Base-by-base conservation (phyloP, 2,888 invertebrate genomes). In the Pristionchus entomophagus region DNA sequence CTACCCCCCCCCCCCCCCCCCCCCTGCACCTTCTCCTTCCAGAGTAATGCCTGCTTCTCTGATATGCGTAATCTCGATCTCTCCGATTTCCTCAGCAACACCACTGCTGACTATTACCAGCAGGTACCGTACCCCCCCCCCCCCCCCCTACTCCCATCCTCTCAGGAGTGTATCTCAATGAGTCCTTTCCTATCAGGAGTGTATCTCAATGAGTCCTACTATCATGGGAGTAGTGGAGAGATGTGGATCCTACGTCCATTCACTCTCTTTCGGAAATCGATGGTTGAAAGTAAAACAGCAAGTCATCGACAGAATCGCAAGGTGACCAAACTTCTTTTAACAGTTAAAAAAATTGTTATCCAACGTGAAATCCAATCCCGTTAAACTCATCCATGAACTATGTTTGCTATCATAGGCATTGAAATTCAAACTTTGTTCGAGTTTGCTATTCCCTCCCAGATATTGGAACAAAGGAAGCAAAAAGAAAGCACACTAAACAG, bases 261-360 rank as follows among this genome's bases (percentile, higher is more conserved):
- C 88, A 19, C 86, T 92, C 19, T 87, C 88, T 22, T 91, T 92
- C 59, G 92, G 91, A 12, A 83, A 86, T n/a, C 59, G 89, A 69
- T 92, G 92, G 92, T 84, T 88, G 45, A 86, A 87, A 65, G 89
- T 92, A 38, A 83, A 89, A 12, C 91, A 90, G 84, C 69, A 88
- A 14, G 88, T 92, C 73, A 69, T 91, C 26, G 89, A 91, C 69
- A 82, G 86, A 35, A 87, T 92, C 14, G 86, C 88, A 29, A 29
- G 80, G 91, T 92, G 77, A 81, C 85, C 53, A 10, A 14, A 85
- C 32, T 22, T 19, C 53, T 32, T n/a, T 65, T 59, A 45, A 45
- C 8, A 14, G 45, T 45, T 32, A 32, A 62, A 62, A 62, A 62
- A 29, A 14, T 19, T 26, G 12, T 2, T 29, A 32, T 62, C 29